Evolutionary conservation across 1,140 invertebrate genomes (phyloP), one percentile per base, ranked within the genome.

Genomic region (Hesperophylax magnus): DNA sequence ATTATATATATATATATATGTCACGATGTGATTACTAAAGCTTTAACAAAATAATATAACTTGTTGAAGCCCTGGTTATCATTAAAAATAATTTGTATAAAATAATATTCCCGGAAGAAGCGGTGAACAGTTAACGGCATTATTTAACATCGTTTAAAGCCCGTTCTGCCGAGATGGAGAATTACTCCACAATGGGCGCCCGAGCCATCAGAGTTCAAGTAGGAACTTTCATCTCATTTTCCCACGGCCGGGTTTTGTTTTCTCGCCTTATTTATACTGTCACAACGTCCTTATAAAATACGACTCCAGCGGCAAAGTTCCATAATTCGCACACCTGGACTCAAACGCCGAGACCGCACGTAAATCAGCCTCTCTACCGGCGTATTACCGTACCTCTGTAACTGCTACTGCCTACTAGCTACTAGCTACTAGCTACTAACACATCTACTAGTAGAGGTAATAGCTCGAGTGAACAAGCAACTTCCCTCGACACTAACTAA

Each of bases 261-360:
- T 60, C 56, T 34, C 76, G 76, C 60, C 76, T 56, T 78, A 78
- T 78, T 78, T 78, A 78, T 47, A 53, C 61, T 78, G 60, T 78
- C 76, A 67, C 76, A 67, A 18, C 20, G 52, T n/a, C 24, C 61
- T 78, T 78, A 78, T 78, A 67, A 78, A 78, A 78, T 78, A 67
- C 76, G 61, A 47, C 60, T 54, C 60, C 27, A 60, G 76, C 76
- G 54, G 47, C 47, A n/a, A 54, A 74, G 18, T 54, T 54, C 71
- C 71, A 56, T 74, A 74, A 74, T 74, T 74, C 24, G 17, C 22
- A 22, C 71, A 74, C 71, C 71, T 74, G 53, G 71, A 74, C 24
- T 74, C 53, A 74, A 74, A 56, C 22, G 34, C 65, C 14, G 34
- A 22, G 53, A 74, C 52, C 71, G 71, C 47, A 24, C 53, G 71